Base-by-base conservation (phyloP, 1,140 invertebrate species). In the Pemphigus obesinymphae region DNA sequence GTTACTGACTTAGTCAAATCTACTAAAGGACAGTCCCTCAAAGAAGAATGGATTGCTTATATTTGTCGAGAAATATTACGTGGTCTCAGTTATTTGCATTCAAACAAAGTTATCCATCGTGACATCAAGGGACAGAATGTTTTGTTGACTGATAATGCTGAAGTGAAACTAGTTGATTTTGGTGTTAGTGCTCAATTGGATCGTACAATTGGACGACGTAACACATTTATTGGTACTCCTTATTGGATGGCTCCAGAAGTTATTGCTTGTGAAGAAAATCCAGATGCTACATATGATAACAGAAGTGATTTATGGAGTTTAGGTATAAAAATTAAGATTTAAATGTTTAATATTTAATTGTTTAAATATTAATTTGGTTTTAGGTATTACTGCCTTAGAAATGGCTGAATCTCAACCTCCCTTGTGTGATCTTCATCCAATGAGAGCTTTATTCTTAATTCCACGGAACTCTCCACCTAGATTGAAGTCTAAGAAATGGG, bases 81-180 rank as follows among this genome's bases (percentile, higher is more conserved):
- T 87, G 98, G 97, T 85, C 90, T 99, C 55, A 95, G 94, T 86
- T 98, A 99, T 90, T 92, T 99, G 84, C 98, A 99, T 89, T 93
- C 93, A 84, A 99, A 98, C 88, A 99, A 98, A 92, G 97, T 99
- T 68, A 99, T 99, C 86, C 98, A 99, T 88, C 91, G 98, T 87
- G 98, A 99, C 88, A 99, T 99, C 85, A 99, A 99, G 89, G 98
- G 98, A 58, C 98, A 99, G 88, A 99, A 99, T 90, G 98, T 99
- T 75, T 89, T 99, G 40, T 90, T 99, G 29, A 99, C 98, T 83
- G 98, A 99, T 87, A 99, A 99, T 90, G 97, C 97, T 73, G 97
- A 99, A 91, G 97, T 99, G 45, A 99, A 99, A 90, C 90, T 99
- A 85, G 98, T 99, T 85, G 98, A 99, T 89, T 99, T 99, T 91